Base-by-base conservation (phyloP, 2,113 vertebrate species). In the Scalopus aquaticus region DNA sequence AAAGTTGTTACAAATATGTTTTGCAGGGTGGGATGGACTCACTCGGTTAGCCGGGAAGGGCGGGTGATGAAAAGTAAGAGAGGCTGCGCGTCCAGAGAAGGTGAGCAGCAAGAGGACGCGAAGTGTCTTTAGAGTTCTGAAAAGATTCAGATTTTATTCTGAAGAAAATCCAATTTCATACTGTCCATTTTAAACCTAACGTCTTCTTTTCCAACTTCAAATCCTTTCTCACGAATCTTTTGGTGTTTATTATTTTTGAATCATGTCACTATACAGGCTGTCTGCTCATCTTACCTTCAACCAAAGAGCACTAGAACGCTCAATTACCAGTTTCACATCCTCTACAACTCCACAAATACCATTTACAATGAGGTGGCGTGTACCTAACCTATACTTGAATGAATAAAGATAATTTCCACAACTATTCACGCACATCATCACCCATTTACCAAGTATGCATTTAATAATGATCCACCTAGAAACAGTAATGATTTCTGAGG, bases 241-340 rank as follows among this genome's bases (percentile, higher is more conserved):
- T 39, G 58, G 46, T 62, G 24, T 15, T 24, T 37, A 39, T 62
- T 1, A 73, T 94, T 91, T 86, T 58, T 70, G 24, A 74, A 80
- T 30, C 35, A 56, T 85, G 51, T 93, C 19, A 54, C 20, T 44
- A n/a, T 30, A 1, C 6, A 64, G 2, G 22, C 3, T 32, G 11
- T 80, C 76, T 74, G 64, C 39, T 76, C 54, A 46, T 62, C 54
- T 62, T 49, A 79, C n/a, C 16, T 93, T 88, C 30, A 74, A 74
- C 37, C 24, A 64, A 78, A 91, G n/a, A 93, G 65, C 91, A 69
- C 86, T 15, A 49, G 5, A 35, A 56, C 51, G 65, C 89, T 72
- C 69, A 95, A 81, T 78, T 37, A 78, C 15, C 28, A 77, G 54
- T 42, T 30, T 93, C 60, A 58, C 35, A 89, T 94, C n/a, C 80